Conservation (phyloP, 2,888 invertebrate genomes). For the Gymnoscelis rufifasciata region DNA sequence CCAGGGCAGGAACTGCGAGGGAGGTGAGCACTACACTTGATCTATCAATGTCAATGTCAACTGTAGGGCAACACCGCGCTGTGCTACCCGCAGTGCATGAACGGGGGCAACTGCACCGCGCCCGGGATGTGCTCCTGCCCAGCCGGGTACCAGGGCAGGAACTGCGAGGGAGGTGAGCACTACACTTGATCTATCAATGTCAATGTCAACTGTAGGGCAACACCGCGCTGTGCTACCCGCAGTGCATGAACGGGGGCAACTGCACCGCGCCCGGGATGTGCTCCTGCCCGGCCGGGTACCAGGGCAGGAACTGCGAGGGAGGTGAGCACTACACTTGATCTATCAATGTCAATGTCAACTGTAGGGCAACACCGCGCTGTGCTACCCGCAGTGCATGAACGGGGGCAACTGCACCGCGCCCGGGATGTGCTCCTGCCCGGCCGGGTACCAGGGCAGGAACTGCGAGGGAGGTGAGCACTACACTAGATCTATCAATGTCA, state of each 20-base stretch:
- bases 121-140: constrained; percentile 94
- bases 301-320: constrained; percentile 62
- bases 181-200: not conserved
- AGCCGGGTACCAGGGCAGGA: constrained; percentile 92
- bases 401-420: constrained; percentile 95
- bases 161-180: constrained; percentile 84
- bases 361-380: constrained; percentile 72
- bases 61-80: constrained; percentile 92
- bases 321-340: constrained; percentile 74
- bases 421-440: constrained; percentile 56
- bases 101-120: constrained; percentile 94
- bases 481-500: no score
- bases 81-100: constrained; percentile 95
- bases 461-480: not conserved
- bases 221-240: constrained; percentile 92
- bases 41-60: no score
- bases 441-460: constrained; percentile 24
- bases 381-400: constrained; percentile 95
- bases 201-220: constrained; percentile 42
- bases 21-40: constrained; percentile 79
- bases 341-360: constrained; percentile 58
- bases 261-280: constrained; percentile 94
- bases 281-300: constrained; percentile 37
- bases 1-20: constrained; percentile 94
- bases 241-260: constrained; percentile 95